Evolutionary conservation across 2,113 vertebrate species (phyloP), one percentile per base, ranked within the genome.

Genomic region (Zosterops pallidus): DNA sequence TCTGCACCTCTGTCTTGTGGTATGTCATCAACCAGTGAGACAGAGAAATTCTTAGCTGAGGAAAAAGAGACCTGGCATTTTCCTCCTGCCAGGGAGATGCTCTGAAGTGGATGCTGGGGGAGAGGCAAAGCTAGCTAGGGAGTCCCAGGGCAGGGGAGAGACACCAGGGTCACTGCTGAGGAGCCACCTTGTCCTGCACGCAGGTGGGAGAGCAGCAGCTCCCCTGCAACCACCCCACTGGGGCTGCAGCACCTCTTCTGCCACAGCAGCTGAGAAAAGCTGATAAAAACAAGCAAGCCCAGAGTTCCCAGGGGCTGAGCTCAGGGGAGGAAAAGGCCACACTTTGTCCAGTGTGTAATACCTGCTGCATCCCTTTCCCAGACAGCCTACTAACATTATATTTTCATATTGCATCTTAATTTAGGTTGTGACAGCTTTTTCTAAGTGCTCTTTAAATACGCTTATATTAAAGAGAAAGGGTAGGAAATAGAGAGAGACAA

Each of bases 381-480:
- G 35, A 9, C 22, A 72, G 31, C 29, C 49, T 25, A 52, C 37
- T 53, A 53, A 39, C 4, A 6, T 82, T 60, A 52, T 46, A 28
- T 39, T 89, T 82, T 22, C 44, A 24, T 47, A 23, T 56, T 81
- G 21, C 14, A 15, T 80, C 94, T 77, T 72, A 47, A 92, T 72
- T 92, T 89, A 83, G 41, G 18, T 64, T 90, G 37, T 64, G 50
- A 60, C 56, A 46, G 37, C 35, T 81, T 95, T 89, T 65, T 72
- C 63, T 67, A 84, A 63, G 35, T 67, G 77, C 12, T 67, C 46
- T 94, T 93, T 94, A 90, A 95, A 90, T 84, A 86, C 50, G 57
- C 49, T 91, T 74, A 53, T 84, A 85, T 78, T 63, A 95, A 80
- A 92, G 92, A 70, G 74, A 88, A 96, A 94, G 42, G 52, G 29